Conservation (phyloP, 2,113 vertebrate genomes). For the human region DNA sequence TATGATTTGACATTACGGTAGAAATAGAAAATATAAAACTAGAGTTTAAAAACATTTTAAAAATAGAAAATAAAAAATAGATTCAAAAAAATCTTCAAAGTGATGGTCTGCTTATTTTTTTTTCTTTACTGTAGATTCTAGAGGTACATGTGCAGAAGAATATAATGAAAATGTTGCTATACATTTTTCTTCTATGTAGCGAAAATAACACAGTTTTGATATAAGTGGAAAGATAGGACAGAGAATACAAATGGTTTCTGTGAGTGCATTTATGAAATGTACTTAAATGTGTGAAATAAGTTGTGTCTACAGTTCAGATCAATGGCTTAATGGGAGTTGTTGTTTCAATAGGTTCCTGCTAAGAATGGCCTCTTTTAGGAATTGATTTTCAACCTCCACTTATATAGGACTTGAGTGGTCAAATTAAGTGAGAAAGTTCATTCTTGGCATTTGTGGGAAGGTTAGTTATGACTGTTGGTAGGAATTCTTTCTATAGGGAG, state of each 20-base stretch:
- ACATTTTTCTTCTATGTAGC: neutral
- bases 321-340: neutral
- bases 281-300: neutral
- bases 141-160: no score
- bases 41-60: neutral
- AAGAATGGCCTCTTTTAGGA: neutral
- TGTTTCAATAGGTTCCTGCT: neutral
- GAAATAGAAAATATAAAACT: neutral
- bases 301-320: neutral
- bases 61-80: neutral
- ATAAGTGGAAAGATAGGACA: neutral
- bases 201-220: neutral
- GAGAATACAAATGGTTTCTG: neutral
- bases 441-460: neutral
- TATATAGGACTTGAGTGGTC: neutral
- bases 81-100: no score
- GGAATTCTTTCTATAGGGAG: neutral
- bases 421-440: neutral
- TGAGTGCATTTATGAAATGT: neutral
- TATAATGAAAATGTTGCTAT: neutral
- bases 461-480: neutral
- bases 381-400: neutral
- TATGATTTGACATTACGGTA: neutral
- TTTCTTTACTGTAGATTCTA: no score
- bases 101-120: no score